These are phyloP conservation scores for Psilopsiagon aymara DNA, from an alignment of 2,113 vertebrate genomes.

Conservation along the genomic window DNA sequence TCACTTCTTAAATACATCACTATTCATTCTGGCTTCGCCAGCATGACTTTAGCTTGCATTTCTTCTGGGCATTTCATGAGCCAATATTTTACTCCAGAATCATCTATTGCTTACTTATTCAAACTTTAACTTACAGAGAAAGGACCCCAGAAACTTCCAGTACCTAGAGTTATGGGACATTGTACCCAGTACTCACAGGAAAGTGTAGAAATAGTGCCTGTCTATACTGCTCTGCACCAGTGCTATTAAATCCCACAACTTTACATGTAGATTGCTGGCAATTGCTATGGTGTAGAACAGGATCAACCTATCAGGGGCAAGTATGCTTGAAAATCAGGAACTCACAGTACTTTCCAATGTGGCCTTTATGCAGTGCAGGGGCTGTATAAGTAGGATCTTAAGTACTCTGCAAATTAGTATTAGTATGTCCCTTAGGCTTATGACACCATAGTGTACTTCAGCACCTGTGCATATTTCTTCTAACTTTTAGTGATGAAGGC, in stretches of 20 bases:
- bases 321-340: not conserved
- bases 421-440: not conserved
- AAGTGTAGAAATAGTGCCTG: not conserved
- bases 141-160: not conserved
- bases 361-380: not conserved
- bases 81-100: not conserved
- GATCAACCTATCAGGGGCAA: not conserved
- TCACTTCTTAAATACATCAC: not conserved
- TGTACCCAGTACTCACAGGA: not conserved
- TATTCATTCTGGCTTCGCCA: not conserved
- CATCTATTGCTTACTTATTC: not conserved
- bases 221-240: not conserved
- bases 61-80: not conserved
- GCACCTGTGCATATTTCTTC: not conserved
- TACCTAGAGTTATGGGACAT: not conserved
- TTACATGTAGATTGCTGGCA: not conserved
- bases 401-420: not conserved
- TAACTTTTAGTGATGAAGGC: not conserved
- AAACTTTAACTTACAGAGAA: not conserved
- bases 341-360: not conserved
- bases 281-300: not conserved
- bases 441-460: not conserved
- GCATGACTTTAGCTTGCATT: not conserved
- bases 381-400: not conserved
- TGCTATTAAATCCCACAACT: fast-evolving